A percentile compares a stretch with the other conserved stretches of the same genome.
Evolutionary conservation across 2,797 vertebrate genomes (phyloP).

Genomic region (Poeciliopsis gracilis): DNA sequence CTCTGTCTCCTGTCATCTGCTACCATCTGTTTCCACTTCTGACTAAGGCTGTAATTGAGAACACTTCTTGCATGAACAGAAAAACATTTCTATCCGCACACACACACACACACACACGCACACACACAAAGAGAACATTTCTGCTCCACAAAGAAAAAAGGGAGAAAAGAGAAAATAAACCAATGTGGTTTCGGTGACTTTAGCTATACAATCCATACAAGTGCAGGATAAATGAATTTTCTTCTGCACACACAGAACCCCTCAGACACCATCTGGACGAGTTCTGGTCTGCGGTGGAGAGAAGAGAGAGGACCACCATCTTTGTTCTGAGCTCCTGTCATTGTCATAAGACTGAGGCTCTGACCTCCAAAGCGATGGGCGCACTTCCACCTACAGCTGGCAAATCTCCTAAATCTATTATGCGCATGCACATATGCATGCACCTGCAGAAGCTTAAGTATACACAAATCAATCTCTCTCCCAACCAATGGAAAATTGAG

Average conservation of each 20-base stretch:
- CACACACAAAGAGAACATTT: constrained; percentile 62
- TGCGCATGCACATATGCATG: neutral
- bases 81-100: constrained; percentile 77
- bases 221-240: constrained; percentile 63
- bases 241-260: constrained; percentile 32
- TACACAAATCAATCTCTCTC: neutral
- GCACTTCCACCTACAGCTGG: constrained; percentile 46
- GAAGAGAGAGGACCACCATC: constrained; percentile 69
- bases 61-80: constrained; percentile 82
- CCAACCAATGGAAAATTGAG: neutral
- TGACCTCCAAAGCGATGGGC: constrained; percentile 58
- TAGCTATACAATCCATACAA: constrained; percentile 69
- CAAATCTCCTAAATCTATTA: neutral
- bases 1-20: constrained; percentile 81
- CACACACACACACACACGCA: constrained; percentile 48
- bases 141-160: constrained; percentile 70
- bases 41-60: constrained; percentile 81
- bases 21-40: constrained; percentile 85
- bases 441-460: constrained; percentile 24
- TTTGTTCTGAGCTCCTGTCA: constrained; percentile 72
- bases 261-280: constrained; percentile 49
- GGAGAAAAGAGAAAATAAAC: constrained; percentile 71
- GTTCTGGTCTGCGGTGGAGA: constrained; percentile 54
- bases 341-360: constrained; percentile 57
- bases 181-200: constrained; percentile 64